Conservation (phyloP, 2,113 vertebrate species). For the Rhipidura dahli region DNA sequence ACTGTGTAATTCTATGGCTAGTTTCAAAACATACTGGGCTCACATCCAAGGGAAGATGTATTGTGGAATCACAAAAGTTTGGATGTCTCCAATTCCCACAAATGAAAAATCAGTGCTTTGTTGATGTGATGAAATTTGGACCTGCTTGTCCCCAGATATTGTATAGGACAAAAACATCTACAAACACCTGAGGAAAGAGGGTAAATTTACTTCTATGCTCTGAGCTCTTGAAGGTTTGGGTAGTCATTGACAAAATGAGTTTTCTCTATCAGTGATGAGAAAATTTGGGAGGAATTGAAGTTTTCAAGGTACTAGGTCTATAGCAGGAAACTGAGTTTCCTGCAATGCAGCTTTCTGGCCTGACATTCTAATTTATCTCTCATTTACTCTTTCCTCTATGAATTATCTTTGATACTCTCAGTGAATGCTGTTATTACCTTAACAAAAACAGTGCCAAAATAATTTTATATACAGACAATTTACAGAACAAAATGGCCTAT, state of each 20-base stretch:
- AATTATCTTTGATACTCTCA: background rate
- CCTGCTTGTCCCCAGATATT: background rate
- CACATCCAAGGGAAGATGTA: background rate
- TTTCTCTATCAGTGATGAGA: background rate
- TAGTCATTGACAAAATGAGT: background rate
- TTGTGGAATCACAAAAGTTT: background rate
- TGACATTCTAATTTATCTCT: background rate
- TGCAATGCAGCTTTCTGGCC: background rate
- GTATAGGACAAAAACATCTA: background rate
- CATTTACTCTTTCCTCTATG: background rate
- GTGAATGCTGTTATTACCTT: background rate
- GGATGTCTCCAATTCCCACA: background rate
- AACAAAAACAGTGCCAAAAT: background rate
- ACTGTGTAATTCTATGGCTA: background rate
- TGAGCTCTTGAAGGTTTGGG: background rate
- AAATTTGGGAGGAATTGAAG: background rate
- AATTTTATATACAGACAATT: background rate
- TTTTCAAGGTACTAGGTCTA: background rate
- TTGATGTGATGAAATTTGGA: background rate
- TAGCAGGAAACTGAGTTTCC: background rate
- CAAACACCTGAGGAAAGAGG: background rate
- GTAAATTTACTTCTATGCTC: background rate
- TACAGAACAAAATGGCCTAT: background rate
- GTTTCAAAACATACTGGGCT: background rate
- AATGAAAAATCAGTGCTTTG: background rate